These are phyloP conservation scores for Falco biarmicus DNA, from an alignment of 2,797 vertebrate species.

Conservation along the genomic window DNA sequence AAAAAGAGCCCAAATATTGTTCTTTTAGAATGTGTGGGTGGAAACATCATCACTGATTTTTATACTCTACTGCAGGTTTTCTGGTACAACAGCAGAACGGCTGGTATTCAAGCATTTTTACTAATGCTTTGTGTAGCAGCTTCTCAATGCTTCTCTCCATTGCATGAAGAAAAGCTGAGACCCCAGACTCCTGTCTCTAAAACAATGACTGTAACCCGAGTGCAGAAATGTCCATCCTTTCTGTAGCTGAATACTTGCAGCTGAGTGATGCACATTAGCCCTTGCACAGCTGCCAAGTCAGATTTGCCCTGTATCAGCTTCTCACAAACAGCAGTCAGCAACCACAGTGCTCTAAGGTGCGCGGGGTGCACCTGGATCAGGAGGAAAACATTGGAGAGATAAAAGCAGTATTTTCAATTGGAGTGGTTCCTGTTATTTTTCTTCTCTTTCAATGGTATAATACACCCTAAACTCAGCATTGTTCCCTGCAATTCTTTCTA, in stretches of 20 bases:
- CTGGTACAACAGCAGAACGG: neutral
- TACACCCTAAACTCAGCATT: neutral
- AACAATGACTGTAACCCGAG: neutral
- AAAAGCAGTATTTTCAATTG: neutral
- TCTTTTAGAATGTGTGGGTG: neutral
- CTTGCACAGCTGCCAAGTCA: neutral
- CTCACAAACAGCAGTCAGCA: neutral
- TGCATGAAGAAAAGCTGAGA: neutral
- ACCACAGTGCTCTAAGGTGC: neutral
- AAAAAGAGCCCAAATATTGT: neutral
- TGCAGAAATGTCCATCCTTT: neutral
- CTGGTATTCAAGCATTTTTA: neutral
- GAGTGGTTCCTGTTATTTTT: neutral
- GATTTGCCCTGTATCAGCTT: neutral
- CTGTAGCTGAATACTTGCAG: neutral
- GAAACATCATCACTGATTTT: neutral
- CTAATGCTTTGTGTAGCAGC: neutral
- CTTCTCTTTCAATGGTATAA: neutral
- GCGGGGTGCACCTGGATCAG: fast-evolving
- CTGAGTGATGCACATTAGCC: neutral
- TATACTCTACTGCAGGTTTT: neutral
- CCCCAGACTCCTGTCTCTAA: neutral
- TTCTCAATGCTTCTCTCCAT: fast-evolving
- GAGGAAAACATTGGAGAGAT: neutral
- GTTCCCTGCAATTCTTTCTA: neutral